These are phyloP conservation scores for Crotalus helleri DNA, from an alignment of 2,113 vertebrate genomes.

Conservation along the genomic window DNA sequence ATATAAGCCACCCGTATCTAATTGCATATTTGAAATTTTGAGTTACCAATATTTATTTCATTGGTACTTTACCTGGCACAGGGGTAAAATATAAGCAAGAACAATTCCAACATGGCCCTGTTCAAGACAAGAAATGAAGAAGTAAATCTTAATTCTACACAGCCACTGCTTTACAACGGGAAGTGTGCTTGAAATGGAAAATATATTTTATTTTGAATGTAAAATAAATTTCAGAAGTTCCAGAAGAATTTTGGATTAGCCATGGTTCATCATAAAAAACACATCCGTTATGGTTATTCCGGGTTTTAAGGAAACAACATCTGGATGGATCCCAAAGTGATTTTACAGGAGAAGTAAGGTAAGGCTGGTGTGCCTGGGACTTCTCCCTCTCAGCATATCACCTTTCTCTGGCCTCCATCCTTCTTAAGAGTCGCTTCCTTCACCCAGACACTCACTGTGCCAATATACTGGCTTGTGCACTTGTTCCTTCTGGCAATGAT, in stretches of 20 bases:
- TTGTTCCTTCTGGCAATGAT: background rate
- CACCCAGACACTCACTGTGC: background rate
- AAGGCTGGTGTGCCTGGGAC: background rate
- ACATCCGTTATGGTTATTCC: background rate
- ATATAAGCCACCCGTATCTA: background rate
- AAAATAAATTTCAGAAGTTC: background rate
- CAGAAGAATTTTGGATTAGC: background rate
- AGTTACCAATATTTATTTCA: background rate
- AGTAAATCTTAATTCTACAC: background rate
- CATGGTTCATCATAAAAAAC: background rate
- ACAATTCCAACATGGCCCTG: slow-evolving; percentile 96
- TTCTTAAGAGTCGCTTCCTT: background rate
- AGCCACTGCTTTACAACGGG: background rate
- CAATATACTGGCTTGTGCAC: background rate
- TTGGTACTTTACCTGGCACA: slow-evolving; percentile 81
- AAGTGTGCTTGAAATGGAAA: background rate
- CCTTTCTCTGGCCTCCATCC: background rate
- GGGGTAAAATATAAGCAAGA: slow-evolving; percentile 83
- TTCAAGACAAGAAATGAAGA: slow-evolving; percentile 38
- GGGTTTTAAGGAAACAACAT: background rate
- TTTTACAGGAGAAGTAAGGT: background rate
- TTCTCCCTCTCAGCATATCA: background rate
- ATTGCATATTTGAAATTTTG: background rate
- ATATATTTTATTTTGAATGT: background rate
- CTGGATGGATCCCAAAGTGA: background rate